Percentiles rank a stretch among this genome's conserved stretches.
Conservation (phyloP, 1,140 invertebrate species). For the Lepidurus arcticus region DNA sequence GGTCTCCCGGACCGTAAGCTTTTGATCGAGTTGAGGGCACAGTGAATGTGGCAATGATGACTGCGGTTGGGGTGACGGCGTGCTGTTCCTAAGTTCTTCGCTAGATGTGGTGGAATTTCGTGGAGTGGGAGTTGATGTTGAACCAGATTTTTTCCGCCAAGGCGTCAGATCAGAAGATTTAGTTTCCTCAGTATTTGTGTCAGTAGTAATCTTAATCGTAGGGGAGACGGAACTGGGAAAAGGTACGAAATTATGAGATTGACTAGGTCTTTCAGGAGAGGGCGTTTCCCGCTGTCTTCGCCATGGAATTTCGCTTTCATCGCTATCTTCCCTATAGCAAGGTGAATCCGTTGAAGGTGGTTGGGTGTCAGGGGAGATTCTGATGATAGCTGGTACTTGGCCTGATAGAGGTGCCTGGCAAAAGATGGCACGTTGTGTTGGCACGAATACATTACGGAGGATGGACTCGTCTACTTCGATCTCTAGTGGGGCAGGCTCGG, state of each 20-base stretch:
- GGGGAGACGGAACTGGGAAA: neutral
- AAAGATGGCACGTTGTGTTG: neutral
- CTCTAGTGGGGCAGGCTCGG: neutral
- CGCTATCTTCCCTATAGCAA: neutral
- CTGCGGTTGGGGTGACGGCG: neutral
- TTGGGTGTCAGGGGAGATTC: neutral
- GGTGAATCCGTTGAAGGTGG: neutral
- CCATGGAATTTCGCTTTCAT: neutral
- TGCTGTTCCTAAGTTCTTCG: neutral
- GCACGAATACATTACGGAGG: neutral
- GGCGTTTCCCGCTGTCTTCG: neutral
- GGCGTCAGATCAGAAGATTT: slow-evolving; percentile 19
- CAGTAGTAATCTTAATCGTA: neutral
- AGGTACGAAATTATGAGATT: neutral
- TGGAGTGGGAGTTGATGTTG: neutral
- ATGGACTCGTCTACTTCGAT: neutral
- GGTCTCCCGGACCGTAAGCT: slow-evolving; percentile 48
- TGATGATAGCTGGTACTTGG: neutral
- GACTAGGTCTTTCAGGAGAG: neutral
- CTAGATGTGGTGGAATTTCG: slow-evolving; percentile 26
- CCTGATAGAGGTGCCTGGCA: neutral
- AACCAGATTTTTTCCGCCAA: slow-evolving; percentile 30
- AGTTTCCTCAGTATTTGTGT: neutral
- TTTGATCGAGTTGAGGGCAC: slow-evolving; percentile 36
- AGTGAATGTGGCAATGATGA: slow-evolving; percentile 34